phyloP scores from a whole-genome alignment of 1,140 invertebrate species.

The Anastrepha obliqua region DNA sequence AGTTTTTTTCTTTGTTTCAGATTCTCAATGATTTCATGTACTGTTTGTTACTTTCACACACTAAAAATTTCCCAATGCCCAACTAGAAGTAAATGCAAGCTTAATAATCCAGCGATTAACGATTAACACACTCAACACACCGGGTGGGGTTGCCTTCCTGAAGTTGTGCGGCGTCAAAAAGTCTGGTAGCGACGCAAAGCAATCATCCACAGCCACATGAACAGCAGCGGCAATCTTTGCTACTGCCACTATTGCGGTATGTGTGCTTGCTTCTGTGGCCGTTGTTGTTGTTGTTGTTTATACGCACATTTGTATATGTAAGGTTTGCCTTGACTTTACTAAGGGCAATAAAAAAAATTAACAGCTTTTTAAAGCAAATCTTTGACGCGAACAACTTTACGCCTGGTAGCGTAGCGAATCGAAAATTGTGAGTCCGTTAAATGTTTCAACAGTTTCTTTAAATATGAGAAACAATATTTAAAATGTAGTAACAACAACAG shows the following conservation, averaged over 20 bases:
- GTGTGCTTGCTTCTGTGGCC: too few species aligned
- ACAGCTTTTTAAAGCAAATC: constrained; percentile 44
- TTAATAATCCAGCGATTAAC: constrained; percentile 28
- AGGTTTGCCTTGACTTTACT: neutral
- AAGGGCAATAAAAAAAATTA: constrained; percentile 48
- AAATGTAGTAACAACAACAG: neutral
- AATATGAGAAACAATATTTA: neutral
- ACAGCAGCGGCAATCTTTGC: constrained; percentile 17
- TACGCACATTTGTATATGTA: neutral
- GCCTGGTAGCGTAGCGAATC: constrained; percentile 37
- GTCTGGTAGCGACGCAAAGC: constrained; percentile 23
- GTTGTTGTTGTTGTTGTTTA: too few species aligned
- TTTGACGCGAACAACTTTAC: constrained; percentile 43
- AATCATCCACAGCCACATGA: neutral
- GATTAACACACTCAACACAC: constrained; percentile 44
- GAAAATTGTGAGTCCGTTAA: constrained; percentile 44
- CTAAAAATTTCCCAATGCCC: neutral
- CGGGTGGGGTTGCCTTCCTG: constrained; percentile 14
- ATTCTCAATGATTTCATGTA: neutral
- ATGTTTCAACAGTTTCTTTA: constrained; percentile 48
- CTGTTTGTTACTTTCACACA: neutral
- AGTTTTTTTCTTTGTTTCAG: too few species aligned
- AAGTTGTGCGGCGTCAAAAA: constrained; percentile 33
- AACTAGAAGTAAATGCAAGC: neutral
- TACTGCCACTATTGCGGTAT: neutral